Base-by-base conservation (phyloP, 2,888 invertebrate species). In the Xanthorhoe spadicearia region DNA sequence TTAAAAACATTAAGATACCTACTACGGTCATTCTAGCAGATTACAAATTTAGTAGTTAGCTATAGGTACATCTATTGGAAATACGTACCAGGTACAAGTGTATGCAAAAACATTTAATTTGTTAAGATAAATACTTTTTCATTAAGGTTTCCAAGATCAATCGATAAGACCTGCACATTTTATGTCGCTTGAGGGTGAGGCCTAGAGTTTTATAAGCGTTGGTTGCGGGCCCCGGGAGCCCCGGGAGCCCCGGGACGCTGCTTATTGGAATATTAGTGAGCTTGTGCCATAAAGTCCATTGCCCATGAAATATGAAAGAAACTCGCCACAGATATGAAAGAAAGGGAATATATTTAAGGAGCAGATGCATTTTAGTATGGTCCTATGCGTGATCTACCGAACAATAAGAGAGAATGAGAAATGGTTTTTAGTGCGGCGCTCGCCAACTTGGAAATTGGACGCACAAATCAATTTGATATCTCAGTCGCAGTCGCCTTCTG, bases 391-490 rank as follows among this genome's bases (percentile, higher is more conserved):
- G 82, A 84, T 84, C 82, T 80, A 79, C 73, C 57, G 78, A 75
- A 76, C 77, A 75, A 80, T 75, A 70, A 70, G 72, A 69, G 72
- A 64, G 56, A 65, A 32, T 75, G 77, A 77, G 71, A 76, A 74
- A 80, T 79, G 61, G 66, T 60, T 75, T 75, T 74, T 69, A 73
- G 66, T 71, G 63, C 62, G 57, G 61, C 61, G 46, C 61, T 56
- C 66, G 74, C 62, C 61, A 56, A 71, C 74, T 74, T 66, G 77
- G 73, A 80, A 79, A 84, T 83, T 85, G 84, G 72, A 80, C 73
- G 77, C 84, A 86, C 86, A 85, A 86, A 85, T 87, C 85, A 85
- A 76, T 75, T 61, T 71, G 78, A 80, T 76, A 74, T 78, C 81
- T 81, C 73, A 78, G 60, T 53, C 50, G 61, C 43, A 32, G 64